These are phyloP conservation scores for Syngnathus floridae DNA, from an alignment of 2,113 vertebrate genomes.

Conservation along the genomic window DNA sequence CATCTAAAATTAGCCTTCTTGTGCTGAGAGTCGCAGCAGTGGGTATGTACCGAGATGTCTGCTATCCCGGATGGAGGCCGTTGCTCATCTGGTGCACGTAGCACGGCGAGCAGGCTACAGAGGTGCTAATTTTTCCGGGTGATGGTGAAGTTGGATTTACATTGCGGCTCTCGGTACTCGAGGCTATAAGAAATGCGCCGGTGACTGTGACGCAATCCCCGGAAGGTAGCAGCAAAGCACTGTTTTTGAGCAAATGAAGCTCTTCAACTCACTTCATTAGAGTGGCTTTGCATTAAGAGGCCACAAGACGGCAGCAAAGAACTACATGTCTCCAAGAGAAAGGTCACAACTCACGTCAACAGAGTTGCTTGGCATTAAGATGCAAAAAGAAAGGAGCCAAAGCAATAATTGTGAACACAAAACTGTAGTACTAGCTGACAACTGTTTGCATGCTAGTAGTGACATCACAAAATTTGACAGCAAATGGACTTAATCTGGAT, in stretches of 20 bases:
- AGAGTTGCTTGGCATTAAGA: neutral
- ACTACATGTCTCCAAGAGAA: no score
- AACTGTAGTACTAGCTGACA: no score
- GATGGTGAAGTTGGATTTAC: no score
- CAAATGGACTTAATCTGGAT: neutral
- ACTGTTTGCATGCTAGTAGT: neutral
- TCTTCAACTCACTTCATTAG: no score
- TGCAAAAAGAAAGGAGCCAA: neutral
- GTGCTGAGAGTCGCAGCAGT: constrained; percentile 13
- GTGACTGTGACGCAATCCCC: no score
- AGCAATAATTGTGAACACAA: neutral
- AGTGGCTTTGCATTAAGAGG: no score
- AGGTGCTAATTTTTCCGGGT: neutral
- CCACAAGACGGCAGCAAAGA: no score
- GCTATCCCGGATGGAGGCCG: neutral
- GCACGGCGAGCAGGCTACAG: neutral
- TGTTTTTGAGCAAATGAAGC: no score
- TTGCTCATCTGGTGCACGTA: neutral
- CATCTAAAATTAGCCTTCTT: constrained; percentile 37
- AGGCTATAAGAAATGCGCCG: no score
- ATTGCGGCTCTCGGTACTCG: no score
- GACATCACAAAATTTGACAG: no score
- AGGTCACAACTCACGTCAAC: neutral
- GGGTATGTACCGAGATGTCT: neutral
- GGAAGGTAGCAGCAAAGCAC: no score